Evolutionary conservation across 2,797 vertebrate genomes (phyloP), one percentile per base, ranked within the genome.

Genomic region (Botia kubotai): DNA sequence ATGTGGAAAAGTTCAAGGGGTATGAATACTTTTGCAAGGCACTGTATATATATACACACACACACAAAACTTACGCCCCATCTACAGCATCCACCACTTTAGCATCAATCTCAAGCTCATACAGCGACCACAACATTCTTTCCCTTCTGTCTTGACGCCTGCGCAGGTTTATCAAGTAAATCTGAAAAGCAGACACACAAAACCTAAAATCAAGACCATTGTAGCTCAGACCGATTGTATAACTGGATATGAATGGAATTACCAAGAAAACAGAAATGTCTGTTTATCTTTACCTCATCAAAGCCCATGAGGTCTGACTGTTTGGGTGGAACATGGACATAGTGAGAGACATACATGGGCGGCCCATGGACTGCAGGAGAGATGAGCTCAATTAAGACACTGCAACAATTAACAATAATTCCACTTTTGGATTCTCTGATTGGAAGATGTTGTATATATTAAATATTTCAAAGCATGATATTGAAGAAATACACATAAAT

Each of bases 81-180:
- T 98, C 98, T 85, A 99, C 93, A 0, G 96, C 98, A 0, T 97
- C 96, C 62, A 98, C 91, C 85, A 98, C 95, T 72, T 90, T 94
- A 1, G 95, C 93, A 0, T 94, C 85, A 0, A 99, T 92, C 91
- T 96, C 97, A 91, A 98, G 91, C 87, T 98, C 97, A 58, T 90
- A 93, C 78, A 99, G 92, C 0, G 98, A 96, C 11, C 89, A 94
- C 83, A 98, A 83, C 96, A 99, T 99, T 77, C 96, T 93, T 60
- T 94, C 93, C 17, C 96, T 91, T 0, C 97, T 94, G 88, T 97
- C 95, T 0, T 89, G 88, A 46, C 98, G 95, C n/a, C 97, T 95
- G 1, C 93, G 91, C 88, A 99, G 92, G 87, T 98, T 99, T 87
- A 99, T 97, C 89, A 99, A 92, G 85, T 95, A 98, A 62, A 99